phyloP scores from a whole-genome alignment of 2,797 vertebrate species.

The Danio jaintianensis region DNA sequence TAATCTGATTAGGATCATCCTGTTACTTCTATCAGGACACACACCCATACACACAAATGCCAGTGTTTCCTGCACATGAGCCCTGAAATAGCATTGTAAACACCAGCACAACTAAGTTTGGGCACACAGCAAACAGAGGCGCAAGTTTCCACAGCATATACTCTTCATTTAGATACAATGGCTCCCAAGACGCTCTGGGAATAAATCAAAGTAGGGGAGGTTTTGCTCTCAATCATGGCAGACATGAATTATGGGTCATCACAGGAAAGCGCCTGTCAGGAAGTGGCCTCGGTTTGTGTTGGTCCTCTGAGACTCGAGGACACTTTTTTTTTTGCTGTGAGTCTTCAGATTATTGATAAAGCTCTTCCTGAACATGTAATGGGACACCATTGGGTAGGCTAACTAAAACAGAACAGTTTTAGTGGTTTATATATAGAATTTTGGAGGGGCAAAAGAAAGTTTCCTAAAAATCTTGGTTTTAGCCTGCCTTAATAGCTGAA shows the following conservation, averaged over 20 bases:
- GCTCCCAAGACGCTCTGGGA: conserved; percentile 26
- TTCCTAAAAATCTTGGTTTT: no score
- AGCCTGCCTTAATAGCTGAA: no score
- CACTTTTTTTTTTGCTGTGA: conserved; percentile 1
- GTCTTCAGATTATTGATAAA: conserved; percentile 57
- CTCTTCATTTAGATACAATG: conserved; percentile 42
- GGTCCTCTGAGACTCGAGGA: conserved; percentile 25
- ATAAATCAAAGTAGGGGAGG: conserved; percentile 1
- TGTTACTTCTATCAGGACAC: conserved; percentile 13
- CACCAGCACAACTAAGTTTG: neutral
- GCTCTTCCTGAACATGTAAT: conserved; percentile 19
- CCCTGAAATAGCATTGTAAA: conserved; percentile 3
- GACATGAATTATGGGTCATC: conserved; percentile 46
- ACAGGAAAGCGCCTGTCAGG: conserved; percentile 60
- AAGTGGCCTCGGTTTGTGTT: conserved; percentile 50
- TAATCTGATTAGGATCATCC: conserved; percentile 21
- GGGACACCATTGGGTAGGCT: no score
- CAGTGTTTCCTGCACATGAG: conserved; percentile 13
- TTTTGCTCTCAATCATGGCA: conserved; percentile 6
- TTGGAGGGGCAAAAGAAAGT: neutral
- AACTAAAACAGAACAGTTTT: no score
- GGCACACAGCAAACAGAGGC: conserved; percentile 1
- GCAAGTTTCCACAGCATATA: conserved; percentile 13
- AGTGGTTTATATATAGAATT: neutral
- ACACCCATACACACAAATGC: neutral